Conservation (phyloP, 1,140 invertebrate genomes). For the Pseudomyrmex cubaensis region DNA sequence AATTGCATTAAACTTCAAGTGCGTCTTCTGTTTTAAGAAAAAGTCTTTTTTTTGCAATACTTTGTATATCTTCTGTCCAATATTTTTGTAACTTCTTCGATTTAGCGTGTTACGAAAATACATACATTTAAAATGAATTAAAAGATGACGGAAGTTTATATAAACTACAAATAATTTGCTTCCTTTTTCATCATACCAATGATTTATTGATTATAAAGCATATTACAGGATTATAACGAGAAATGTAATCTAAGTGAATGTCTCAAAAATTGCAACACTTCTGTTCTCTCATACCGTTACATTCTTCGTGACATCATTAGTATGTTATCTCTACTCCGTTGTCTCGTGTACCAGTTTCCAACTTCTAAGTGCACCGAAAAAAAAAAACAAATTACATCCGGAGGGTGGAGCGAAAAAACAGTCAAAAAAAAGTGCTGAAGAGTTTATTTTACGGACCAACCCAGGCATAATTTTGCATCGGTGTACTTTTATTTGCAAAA, state of each 20-base stretch:
- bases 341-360: conserved; percentile 21
- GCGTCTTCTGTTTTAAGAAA: neutral
- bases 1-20: conserved; percentile 11
- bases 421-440: no score
- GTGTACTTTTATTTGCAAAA: conserved; percentile 37
- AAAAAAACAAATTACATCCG: conserved; percentile 35
- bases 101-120: neutral
- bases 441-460: conserved; percentile 63
- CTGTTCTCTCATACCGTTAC: conserved; percentile 29
- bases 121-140: conserved; percentile 27
- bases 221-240: conserved; percentile 49
- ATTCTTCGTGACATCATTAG: conserved; percentile 28
- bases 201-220: conserved; percentile 51
- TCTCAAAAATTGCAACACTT: conserved; percentile 46
- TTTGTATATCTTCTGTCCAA: conserved; percentile 3
- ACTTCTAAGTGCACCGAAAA: conserved; percentile 51
- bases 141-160: conserved; percentile 34
- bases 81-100: neutral
- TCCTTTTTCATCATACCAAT: conserved; percentile 46
- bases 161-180: conserved; percentile 31
- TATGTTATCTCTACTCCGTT: conserved; percentile 29
- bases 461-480: conserved; percentile 52
- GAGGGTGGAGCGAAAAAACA: neutral
- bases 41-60: conserved; percentile 19
- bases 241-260: conserved; percentile 41